These are phyloP conservation scores for Ammospiza caudacuta DNA, from an alignment of 2,113 vertebrate species.

Conservation along the genomic window DNA sequence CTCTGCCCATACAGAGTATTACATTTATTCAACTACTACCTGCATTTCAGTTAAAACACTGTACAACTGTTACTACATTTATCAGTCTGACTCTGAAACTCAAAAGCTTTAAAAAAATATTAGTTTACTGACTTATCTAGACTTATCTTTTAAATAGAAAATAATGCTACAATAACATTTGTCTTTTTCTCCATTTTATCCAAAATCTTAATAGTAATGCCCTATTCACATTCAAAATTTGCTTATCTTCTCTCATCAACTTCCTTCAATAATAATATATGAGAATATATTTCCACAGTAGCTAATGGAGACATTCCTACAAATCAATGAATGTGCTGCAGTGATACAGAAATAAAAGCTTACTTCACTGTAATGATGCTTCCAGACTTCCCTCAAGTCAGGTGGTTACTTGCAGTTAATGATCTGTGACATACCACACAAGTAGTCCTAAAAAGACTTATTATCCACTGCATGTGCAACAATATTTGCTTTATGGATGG, in stretches of 20 bases:
- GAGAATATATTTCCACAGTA: constrained; percentile 76
- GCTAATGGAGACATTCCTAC: constrained; percentile 86
- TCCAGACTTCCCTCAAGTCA: constrained; percentile 92
- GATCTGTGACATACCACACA: constrained; percentile 99
- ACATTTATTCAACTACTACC: background rate
- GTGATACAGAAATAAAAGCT: constrained; percentile 88
- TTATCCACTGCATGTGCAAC: constrained; percentile 98
- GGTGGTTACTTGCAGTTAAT: constrained; percentile 95
- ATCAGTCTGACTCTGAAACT: background rate
- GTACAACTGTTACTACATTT: background rate
- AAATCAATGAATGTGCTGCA: constrained; percentile 88
- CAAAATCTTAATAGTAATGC: constrained; percentile 19
- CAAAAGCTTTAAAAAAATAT: background rate
- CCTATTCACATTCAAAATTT: constrained; percentile 38
- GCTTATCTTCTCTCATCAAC: constrained; percentile 67
- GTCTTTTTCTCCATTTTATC: constrained; percentile 28
- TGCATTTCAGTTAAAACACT: background rate
- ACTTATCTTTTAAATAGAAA: constrained; percentile 13
- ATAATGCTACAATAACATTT: constrained; percentile 17
- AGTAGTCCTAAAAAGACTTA: constrained; percentile 95
- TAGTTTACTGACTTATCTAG: background rate
- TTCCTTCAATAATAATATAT: constrained; percentile 72
- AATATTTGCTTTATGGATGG: constrained; percentile 99
- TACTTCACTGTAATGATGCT: constrained; percentile 92
- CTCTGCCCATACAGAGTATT: background rate